Percentiles rank a stretch among this genome's conserved stretches.
Conservation (phyloP, 2,113 vertebrate genomes). For the Indicator indicator region DNA sequence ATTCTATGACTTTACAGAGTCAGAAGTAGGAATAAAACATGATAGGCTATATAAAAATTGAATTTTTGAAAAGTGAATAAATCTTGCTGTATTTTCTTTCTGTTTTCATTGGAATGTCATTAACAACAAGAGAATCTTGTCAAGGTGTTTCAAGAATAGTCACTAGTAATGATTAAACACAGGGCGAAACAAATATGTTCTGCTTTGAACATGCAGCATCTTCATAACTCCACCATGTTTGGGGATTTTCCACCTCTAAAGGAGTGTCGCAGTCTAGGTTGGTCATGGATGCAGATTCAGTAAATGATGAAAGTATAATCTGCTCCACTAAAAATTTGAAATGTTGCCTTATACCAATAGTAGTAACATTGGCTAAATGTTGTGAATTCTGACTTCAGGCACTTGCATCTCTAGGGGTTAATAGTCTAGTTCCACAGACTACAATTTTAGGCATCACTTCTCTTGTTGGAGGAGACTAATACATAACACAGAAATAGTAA, state of each 20-base stretch:
- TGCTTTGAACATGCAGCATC: neutral
- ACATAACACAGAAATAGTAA: neutral
- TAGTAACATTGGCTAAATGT: neutral
- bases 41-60: neutral
- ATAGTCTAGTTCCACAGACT: neutral
- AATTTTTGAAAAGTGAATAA: neutral
- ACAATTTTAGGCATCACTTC: neutral
- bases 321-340: neutral
- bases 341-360: neutral
- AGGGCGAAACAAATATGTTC: neutral
- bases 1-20: neutral
- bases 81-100: neutral
- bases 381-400: neutral
- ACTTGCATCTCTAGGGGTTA: neutral
- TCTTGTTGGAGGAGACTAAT: fast-evolving
- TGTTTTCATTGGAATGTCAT: neutral
- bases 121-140: neutral
- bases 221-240: neutral
- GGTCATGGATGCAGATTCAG: neutral
- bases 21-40: neutral
- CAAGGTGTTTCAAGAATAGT: neutral
- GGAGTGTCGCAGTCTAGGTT: neutral
- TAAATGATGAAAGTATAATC: neutral
- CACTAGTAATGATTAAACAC: neutral
- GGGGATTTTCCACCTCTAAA: neutral